Conservation (phyloP, 2,113 vertebrate species). For the Takifugu bimaculatus region DNA sequence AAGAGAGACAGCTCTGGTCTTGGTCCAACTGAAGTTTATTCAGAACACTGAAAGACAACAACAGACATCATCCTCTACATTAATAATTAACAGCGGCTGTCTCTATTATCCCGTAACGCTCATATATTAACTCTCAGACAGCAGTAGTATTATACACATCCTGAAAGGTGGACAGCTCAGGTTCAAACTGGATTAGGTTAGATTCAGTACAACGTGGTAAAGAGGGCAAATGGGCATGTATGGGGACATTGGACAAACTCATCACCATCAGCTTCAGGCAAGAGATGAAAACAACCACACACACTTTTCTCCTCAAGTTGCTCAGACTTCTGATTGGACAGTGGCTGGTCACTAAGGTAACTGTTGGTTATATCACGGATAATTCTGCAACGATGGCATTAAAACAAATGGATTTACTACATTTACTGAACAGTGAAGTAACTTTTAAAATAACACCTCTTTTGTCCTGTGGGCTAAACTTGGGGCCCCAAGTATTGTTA, state of each 20-base stretch:
- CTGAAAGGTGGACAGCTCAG: conserved; percentile 48
- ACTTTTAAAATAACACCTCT: conserved; percentile 18
- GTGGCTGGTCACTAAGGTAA: conserved; percentile 65
- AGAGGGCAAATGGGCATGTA: neutral
- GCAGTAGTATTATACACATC: conserved; percentile 64
- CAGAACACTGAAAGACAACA: conserved; percentile 76
- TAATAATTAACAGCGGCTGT: conserved; percentile 71
- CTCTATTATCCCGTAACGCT: conserved; percentile 34
- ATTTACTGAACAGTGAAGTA: conserved; percentile 17
- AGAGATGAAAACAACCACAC: conserved; percentile 13
- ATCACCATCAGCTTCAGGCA: conserved; percentile 17
- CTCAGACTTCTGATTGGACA: conserved; percentile 56
- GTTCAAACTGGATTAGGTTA: conserved; percentile 36
- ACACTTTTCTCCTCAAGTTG: conserved; percentile 36
- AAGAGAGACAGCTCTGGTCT: conserved; percentile 19
- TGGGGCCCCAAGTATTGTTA: neutral
- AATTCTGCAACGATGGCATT: conserved; percentile 30
- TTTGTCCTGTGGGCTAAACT: neutral
- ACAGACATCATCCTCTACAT: conserved; percentile 72
- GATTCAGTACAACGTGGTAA: conserved; percentile 38
- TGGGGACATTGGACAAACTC: conserved; percentile 22
- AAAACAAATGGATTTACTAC: conserved; percentile 32
- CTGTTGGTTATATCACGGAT: conserved; percentile 31
- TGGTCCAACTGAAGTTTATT: conserved; percentile 79
- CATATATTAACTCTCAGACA: conserved; percentile 75